Percentiles rank a stretch among this genome's conserved stretches.
Conservation (phyloP, 2,113 vertebrate species). For the Arizona elegans region DNA sequence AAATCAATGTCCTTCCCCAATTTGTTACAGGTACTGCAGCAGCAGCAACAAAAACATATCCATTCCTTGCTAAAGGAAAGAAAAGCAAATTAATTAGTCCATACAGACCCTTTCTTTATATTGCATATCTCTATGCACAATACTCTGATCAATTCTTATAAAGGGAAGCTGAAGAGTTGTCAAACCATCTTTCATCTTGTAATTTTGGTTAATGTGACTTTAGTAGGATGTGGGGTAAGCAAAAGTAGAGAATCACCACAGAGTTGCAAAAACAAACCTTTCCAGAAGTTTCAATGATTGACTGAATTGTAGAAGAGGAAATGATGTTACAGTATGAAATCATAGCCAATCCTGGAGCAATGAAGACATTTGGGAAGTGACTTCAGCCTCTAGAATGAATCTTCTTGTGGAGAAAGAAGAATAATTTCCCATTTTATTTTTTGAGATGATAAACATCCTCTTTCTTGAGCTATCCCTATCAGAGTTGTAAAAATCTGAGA, state of each 20-base stretch:
- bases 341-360: neutral
- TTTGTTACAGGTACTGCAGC: neutral
- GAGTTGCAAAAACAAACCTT: neutral
- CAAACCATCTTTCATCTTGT: neutral
- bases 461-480: neutral
- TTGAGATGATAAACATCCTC: neutral
- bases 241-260: neutral
- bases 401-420: neutral
- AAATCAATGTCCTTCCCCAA: neutral
- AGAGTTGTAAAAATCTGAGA: neutral
- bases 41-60: neutral
- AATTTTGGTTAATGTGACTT: neutral
- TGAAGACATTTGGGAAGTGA: neutral
- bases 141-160: neutral
- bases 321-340: neutral
- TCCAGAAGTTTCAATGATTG: neutral
- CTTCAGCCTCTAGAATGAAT: neutral
- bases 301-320: neutral
- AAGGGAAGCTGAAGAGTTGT: neutral
- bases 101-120: neutral
- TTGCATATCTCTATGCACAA: neutral
- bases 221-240: neutral
- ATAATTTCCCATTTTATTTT: neutral
- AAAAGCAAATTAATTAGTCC: neutral
- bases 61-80: neutral